phyloP scores from a whole-genome alignment of 2,888 invertebrate species.

The Scaptomyza caliginosa region DNA sequence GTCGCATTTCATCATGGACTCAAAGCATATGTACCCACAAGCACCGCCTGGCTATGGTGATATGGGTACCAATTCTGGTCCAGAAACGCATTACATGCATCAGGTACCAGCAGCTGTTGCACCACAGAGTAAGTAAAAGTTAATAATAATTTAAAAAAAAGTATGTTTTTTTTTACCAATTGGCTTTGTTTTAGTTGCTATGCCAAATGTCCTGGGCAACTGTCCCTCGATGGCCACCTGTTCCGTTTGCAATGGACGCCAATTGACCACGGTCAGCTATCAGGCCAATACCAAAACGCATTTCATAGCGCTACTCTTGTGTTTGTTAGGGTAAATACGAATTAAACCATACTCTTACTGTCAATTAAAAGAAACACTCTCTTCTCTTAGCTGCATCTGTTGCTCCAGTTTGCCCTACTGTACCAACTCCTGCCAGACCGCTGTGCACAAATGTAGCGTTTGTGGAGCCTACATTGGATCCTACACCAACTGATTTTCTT shows the following conservation, averaged over 20 bases:
- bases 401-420: slow-evolving; percentile 73
- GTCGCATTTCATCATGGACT: not conserved
- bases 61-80: not conserved
- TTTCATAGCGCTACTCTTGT: slow-evolving; percentile 44
- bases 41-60: slow-evolving; percentile 1
- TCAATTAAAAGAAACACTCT: not conserved
- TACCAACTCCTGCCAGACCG: slow-evolving; percentile 74
- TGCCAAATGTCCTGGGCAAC: slow-evolving; percentile 2
- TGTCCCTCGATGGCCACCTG: slow-evolving; percentile 31
- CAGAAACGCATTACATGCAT: not conserved
- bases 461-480: slow-evolving; percentile 74
- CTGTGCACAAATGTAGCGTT: slow-evolving; percentile 74
- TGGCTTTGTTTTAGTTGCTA: not conserved
- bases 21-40: not conserved
- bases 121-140: not conserved
- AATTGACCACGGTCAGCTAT: slow-evolving; percentile 29
- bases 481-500: slow-evolving; percentile 45
- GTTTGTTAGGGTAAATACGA: slow-evolving; percentile 42
- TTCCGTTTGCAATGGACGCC: slow-evolving; percentile 45
- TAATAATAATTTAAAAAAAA: no score
- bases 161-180: no score
- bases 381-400: slow-evolving; percentile 56
- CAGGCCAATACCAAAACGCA: slow-evolving; percentile 53
- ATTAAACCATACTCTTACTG: no score
- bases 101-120: not conserved